A percentile compares a stretch with the other conserved stretches of the same genome.
Evolutionary conservation across 2,888 invertebrate species (phyloP).

Genomic region (Oxystoma pomonae): DNA sequence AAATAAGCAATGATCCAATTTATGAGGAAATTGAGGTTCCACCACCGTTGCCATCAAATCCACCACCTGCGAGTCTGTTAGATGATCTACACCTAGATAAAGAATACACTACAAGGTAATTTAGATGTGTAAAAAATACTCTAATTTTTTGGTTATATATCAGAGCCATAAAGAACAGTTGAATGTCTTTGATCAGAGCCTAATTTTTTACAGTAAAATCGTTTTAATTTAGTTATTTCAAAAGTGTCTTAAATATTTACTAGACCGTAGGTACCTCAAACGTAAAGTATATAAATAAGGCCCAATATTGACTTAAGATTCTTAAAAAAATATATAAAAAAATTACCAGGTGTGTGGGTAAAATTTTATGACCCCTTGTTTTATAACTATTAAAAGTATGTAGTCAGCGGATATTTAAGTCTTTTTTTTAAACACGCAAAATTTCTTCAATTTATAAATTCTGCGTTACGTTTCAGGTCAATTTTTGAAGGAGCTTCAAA

Average conservation of each 20-base stretch:
- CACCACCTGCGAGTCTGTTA: constrained; percentile 64
- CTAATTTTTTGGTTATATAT: background rate
- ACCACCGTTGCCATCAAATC: constrained; percentile 73
- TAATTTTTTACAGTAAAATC: too few relatives aligned
- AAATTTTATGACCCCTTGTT: too few relatives aligned
- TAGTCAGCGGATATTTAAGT: too few relatives aligned
- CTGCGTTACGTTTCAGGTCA: constrained; percentile 45
- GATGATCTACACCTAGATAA: constrained; percentile 67
- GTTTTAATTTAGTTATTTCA: constrained; percentile 1
- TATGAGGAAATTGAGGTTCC: constrained; percentile 78
- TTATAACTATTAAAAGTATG: too few relatives aligned
- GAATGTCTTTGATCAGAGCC: too few relatives aligned
- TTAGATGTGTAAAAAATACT: background rate
- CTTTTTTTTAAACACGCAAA: background rate
- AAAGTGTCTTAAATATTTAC: background rate
- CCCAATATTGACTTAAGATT: too few relatives aligned
- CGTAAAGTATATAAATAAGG: too few relatives aligned
- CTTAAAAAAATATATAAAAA: too few relatives aligned
- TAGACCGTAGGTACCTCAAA: too few relatives aligned
- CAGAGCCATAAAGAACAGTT: too few relatives aligned
- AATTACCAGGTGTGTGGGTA: too few relatives aligned
- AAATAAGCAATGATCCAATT: constrained; percentile 68
- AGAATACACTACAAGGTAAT: constrained; percentile 58
- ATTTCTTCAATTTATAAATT: constrained; percentile 1
- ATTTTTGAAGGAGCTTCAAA: constrained; percentile 81